phyloP scores from a whole-genome alignment of 2,888 invertebrate species.

The Cyrtodaria siliqua region DNA sequence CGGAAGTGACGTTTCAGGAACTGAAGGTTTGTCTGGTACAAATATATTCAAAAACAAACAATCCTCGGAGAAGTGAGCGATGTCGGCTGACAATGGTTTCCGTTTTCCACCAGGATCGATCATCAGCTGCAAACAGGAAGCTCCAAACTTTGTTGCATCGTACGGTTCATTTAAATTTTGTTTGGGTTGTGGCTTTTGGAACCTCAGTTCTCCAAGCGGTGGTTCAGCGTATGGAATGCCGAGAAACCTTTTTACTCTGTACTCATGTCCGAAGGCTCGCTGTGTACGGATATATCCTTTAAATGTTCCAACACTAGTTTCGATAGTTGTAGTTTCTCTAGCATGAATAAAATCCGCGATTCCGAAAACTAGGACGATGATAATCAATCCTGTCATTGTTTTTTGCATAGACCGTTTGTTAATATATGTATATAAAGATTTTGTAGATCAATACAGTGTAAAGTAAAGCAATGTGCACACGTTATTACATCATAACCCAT shows the following conservation, averaged over 20 bases:
- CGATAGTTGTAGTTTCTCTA: background rate
- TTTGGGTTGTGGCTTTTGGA: too few relatives aligned
- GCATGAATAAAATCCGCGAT: too few relatives aligned
- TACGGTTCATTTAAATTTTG: background rate
- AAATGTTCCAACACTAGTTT: slow-evolving; percentile 1
- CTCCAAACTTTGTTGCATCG: background rate
- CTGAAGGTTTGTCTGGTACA: background rate
- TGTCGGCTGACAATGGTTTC: background rate
- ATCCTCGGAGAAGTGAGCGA: background rate
- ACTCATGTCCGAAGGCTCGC: background rate
- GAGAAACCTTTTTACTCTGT: background rate
- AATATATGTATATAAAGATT: too few relatives aligned
- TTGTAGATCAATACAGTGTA: too few relatives aligned
- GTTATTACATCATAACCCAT: too few relatives aligned
- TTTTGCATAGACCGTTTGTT: too few relatives aligned
- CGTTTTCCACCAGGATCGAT: background rate
- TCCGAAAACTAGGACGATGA: too few relatives aligned
- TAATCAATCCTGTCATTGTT: too few relatives aligned
- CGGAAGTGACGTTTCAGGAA: too few relatives aligned
- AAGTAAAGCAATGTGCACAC: too few relatives aligned
- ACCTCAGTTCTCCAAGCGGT: too few relatives aligned
- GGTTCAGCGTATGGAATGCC: too few relatives aligned
- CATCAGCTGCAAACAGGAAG: background rate
- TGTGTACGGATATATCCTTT: background rate
- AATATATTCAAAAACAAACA: slow-evolving; percentile 9